Evolutionary conservation across 2,797 vertebrate species (phyloP).

Genomic region (Pempheris klunzingeri): DNA sequence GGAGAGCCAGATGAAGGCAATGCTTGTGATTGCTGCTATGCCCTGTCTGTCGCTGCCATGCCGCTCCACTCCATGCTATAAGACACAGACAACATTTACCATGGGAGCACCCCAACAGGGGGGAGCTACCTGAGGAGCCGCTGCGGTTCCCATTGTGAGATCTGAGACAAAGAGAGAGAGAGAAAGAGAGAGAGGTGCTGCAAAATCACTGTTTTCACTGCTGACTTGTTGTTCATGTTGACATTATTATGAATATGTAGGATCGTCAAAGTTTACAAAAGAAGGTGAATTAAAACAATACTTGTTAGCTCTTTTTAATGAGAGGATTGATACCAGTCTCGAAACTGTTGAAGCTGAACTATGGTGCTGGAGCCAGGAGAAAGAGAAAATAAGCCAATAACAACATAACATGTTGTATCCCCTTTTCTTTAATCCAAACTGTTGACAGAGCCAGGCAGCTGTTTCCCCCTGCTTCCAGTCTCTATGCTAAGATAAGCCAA

Average conservation of each 20-base stretch:
- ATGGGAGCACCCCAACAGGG: constrained; percentile 95
- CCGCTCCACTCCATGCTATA: constrained; percentile 85
- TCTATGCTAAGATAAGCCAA: neutral
- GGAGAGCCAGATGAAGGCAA: constrained; percentile 73
- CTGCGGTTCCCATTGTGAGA: constrained; percentile 92
- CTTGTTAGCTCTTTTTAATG: neutral
- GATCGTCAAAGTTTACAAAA: neutral
- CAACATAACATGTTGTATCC: neutral
- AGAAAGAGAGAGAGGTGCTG: constrained; percentile 38
- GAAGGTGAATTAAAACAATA: neutral
- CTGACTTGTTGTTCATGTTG: no score
- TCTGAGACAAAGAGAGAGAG: constrained; percentile 77
- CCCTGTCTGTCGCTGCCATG: constrained; percentile 80
- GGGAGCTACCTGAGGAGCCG: constrained; percentile 95
- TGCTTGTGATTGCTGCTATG: constrained; percentile 63
- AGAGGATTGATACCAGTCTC: neutral
- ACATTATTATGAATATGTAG: neutral
- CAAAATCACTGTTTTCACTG: constrained; percentile 55
- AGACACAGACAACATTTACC: constrained; percentile 91
- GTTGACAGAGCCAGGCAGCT: neutral
- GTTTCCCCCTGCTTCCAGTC: neutral
- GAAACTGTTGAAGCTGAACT: neutral
- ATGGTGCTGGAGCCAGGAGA: neutral
- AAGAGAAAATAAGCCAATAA: neutral
- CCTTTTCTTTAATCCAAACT: neutral